These are phyloP conservation scores for Paracentrotus lividus DNA, from an alignment of 53 echinoderm and acorn worm species.

Conservation along the genomic window DNA sequence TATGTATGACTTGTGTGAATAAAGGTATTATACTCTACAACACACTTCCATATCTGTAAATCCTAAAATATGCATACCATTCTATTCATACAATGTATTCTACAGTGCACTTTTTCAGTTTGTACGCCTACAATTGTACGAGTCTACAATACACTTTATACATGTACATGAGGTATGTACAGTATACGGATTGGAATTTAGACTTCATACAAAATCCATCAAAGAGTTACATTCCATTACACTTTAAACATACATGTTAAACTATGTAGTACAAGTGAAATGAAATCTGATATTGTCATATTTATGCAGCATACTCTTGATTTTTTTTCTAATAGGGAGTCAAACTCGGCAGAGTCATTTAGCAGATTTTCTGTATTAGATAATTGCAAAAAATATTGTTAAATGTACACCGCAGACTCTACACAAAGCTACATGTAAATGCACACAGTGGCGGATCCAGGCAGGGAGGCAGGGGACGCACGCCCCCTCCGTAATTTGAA, in stretches of 20 bases:
- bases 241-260: not conserved
- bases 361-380: too few species aligned
- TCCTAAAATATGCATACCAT: not conserved
- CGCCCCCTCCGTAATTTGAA: too few species aligned
- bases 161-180: not conserved
- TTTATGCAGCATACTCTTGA: too few species aligned
- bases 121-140: not conserved
- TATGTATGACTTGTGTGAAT: conserved; percentile 11
- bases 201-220: too few species aligned
- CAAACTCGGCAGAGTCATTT: too few species aligned
- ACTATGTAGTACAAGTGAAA: not conserved
- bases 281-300: too few species aligned
- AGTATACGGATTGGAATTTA: not conserved
- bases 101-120: not conserved
- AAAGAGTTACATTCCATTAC: not conserved
- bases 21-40: not conserved
- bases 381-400: too few species aligned
- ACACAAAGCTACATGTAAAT: too few species aligned
- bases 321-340: too few species aligned
- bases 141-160: not conserved
- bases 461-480: too few species aligned
- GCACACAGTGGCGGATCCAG: too few species aligned
- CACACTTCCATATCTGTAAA: not conserved
- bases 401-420: too few species aligned
- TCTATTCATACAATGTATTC: not conserved